These are phyloP conservation scores for Polymixis flavicincta DNA, from an alignment of 2,888 invertebrate genomes.

Conservation along the genomic window DNA sequence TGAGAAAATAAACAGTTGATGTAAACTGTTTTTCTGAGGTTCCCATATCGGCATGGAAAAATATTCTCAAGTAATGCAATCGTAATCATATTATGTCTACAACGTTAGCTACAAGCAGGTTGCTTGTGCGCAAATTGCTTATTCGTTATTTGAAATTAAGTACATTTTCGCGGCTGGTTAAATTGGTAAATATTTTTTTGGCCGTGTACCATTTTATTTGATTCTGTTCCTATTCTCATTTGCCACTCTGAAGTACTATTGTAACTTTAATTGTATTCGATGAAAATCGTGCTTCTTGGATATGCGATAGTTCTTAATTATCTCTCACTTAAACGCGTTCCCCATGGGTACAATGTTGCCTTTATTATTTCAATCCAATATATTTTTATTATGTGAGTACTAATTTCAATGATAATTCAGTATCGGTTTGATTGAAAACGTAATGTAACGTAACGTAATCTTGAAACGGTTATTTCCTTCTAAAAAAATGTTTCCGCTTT, in stretches of 20 bases:
- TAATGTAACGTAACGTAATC: background rate
- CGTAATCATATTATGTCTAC: constrained; percentile 54
- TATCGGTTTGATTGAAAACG: constrained; percentile 4
- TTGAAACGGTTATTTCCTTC: background rate
- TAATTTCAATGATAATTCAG: constrained; percentile 33
- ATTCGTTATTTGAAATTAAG: constrained; percentile 43
- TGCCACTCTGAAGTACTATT: constrained; percentile 19
- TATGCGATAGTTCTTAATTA: constrained; percentile 36
- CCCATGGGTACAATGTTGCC: constrained; percentile 8
- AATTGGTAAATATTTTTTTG: constrained; percentile 19
- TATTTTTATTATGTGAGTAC: constrained; percentile 21
- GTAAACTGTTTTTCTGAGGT: constrained; percentile 44
- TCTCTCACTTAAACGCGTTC: constrained; percentile 19
- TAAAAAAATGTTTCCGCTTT: background rate
- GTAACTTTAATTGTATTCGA: constrained; percentile 29
- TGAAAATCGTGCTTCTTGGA: constrained; percentile 15
- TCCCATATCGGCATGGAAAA: constrained; percentile 42
- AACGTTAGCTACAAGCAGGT: constrained; percentile 40
- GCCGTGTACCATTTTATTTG: constrained; percentile 9
- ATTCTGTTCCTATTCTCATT: constrained; percentile 12
- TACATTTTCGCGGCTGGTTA: constrained; percentile 45
- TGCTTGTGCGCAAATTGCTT: constrained; percentile 50
- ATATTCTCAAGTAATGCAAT: constrained; percentile 51
- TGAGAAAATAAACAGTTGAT: constrained; percentile 51
- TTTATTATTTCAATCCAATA: constrained; percentile 26